Evolutionary conservation across 2,888 invertebrate genomes (phyloP).

Genomic region (Lamproptera curius): DNA sequence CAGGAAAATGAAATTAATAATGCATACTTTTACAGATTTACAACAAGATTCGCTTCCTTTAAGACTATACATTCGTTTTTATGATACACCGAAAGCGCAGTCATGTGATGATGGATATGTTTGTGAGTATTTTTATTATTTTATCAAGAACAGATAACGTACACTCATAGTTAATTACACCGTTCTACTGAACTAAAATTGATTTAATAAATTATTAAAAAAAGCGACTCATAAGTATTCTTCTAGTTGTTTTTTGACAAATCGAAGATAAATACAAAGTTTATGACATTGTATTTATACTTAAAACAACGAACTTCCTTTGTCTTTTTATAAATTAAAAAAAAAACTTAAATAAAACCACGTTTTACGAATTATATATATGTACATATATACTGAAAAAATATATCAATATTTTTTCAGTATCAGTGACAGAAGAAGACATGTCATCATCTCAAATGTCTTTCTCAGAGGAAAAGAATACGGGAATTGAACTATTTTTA

Average conservation of each 20-base stretch:
- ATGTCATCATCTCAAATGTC: constrained; percentile 1
- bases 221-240: not conserved
- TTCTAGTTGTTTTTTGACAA: not conserved
- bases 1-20: not conserved
- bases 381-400: not conserved
- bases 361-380: not conserved
- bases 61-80: constrained; percentile 48
- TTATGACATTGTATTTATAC: not conserved
- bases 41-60: constrained; percentile 44
- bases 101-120: constrained; percentile 8
- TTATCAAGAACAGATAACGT: not conserved
- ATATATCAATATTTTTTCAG: too few species aligned
- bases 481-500: constrained; percentile 47
- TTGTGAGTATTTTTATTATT: not conserved
- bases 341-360: not conserved
- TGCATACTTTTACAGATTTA: constrained; percentile 33
- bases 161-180: not conserved
- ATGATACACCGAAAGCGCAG: constrained; percentile 30
- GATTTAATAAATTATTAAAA: not conserved
- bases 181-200: too few species aligned
- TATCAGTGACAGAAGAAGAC: not conserved
- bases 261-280: not conserved
- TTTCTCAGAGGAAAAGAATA: constrained; percentile 37
- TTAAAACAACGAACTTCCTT: not conserved
- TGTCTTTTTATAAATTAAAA: not conserved